Evolutionary conservation across 2,888 invertebrate genomes (phyloP).

Genomic region (Podabrus alpinus): DNA sequence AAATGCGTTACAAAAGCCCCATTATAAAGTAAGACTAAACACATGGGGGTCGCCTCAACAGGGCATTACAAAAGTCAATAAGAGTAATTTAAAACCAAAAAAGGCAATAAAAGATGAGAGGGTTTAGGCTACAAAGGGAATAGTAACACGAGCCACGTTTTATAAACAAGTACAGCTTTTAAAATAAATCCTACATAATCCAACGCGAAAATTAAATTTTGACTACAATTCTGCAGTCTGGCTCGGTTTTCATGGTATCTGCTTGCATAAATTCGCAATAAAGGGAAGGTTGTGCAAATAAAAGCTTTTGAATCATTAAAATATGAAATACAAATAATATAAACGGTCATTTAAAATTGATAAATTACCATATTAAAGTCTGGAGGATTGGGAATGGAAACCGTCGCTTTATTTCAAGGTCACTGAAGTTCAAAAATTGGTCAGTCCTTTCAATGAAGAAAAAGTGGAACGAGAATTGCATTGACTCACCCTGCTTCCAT

Average conservation of each 20-base stretch:
- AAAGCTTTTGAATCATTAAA: not conserved
- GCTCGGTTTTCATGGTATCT: not conserved
- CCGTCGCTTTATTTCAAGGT: no score
- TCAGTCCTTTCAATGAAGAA: no score
- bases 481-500: not conserved
- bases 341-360: not conserved
- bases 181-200: not conserved
- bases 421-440: no score
- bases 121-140: not conserved
- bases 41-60: not conserved
- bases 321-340: not conserved
- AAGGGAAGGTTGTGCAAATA: not conserved
- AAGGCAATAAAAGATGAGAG: not conserved
- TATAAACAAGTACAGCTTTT: not conserved
- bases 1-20: not conserved
- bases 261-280: not conserved
- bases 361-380: not conserved
- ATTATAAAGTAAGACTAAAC: not conserved
- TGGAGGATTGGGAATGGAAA: not conserved
- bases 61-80: conserved; percentile 1
- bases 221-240: not conserved
- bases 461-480: no score
- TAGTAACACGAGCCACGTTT: conserved; percentile 1
- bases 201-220: not conserved
- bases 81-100: not conserved